These are phyloP conservation scores for Brenthis hecate DNA, from an alignment of 2,888 invertebrate genomes.

Conservation along the genomic window DNA sequence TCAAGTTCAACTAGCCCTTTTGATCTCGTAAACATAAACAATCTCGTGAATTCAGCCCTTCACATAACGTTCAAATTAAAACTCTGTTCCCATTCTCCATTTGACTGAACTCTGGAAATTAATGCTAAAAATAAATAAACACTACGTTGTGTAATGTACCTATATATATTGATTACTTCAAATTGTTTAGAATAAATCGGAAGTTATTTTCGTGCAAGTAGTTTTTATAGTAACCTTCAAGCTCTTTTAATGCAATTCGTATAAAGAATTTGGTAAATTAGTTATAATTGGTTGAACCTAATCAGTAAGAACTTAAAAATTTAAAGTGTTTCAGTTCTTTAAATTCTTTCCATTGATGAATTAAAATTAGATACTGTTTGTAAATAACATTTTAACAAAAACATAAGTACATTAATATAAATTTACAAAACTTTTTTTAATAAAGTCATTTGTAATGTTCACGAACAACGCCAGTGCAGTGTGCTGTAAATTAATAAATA, in stretches of 20 bases:
- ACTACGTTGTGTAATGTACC: slow-evolving; percentile 20
- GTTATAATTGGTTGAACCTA: no score
- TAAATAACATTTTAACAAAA: no score
- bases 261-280: slow-evolving; percentile 38
- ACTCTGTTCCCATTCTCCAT: neutral
- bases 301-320: no score
- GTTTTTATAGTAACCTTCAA: slow-evolving; percentile 38
- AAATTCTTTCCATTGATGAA: no score
- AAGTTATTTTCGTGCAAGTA: slow-evolving; percentile 29
- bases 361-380: no score
- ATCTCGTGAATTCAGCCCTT: slow-evolving; percentile 28
- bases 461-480: no score
- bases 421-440: no score
- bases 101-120: slow-evolving; percentile 19
- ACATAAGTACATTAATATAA: no score
- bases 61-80: slow-evolving; percentile 8
- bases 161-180: slow-evolving; percentile 21
- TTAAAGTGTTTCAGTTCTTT: no score
- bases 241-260: slow-evolving; percentile 29
- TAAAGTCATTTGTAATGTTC: no score
- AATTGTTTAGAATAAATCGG: slow-evolving; percentile 9
- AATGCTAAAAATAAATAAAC: slow-evolving; percentile 20
- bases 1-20: slow-evolving; percentile 32
- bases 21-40: slow-evolving; percentile 27
- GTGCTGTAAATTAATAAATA: no score